Evolutionary conservation across 2,888 invertebrate species (phyloP), one percentile per base, ranked within the genome.

Genomic region (Hypena proboscidalis): DNA sequence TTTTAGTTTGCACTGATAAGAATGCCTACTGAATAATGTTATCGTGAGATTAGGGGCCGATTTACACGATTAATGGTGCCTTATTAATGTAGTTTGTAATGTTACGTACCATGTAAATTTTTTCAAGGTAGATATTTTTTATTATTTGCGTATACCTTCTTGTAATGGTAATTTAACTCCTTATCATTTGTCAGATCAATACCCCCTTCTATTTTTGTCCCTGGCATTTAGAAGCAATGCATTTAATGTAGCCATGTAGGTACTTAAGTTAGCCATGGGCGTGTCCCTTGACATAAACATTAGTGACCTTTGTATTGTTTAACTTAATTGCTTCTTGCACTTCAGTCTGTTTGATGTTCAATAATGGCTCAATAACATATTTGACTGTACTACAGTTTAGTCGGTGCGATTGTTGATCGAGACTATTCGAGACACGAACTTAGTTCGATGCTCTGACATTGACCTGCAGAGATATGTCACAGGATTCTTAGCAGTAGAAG

Each of bases 261-360:
- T n/a, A n/a, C n/a, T n/a, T n/a, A n/a, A 50, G 32, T 47, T 68
- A 54, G 51, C 61, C 56, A 55, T 38, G 39, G 55, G 50, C 57
- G 60, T 62, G 53, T 53, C 46, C 45, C 59, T 53, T 62, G 56
- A 58, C 64, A 61, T 57, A 57, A 42, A 54, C 60, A 50, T 52
- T 30, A 22, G 33, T 66, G 69, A 74, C 71, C 74, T 74, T 75
- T 49, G 38, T 35, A 56, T 58, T 67, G 58, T 63, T 71, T 60
- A 57, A 49, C 46, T 40, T 45, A 60, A 66, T 66, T 55, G 49
- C 42, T 30, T 48, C 45, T 47, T 57, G 50, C 30, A 40, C 13
- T 44, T 8, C 21, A 29, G 11, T 20, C 25, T 30, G 47, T 33
- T 38, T 40, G 32, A 4, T 21, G 22, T 42, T 34, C 11, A 23